phyloP scores from a whole-genome alignment of 2,888 invertebrate species.

The Agonopterix alstromeriana region DNA sequence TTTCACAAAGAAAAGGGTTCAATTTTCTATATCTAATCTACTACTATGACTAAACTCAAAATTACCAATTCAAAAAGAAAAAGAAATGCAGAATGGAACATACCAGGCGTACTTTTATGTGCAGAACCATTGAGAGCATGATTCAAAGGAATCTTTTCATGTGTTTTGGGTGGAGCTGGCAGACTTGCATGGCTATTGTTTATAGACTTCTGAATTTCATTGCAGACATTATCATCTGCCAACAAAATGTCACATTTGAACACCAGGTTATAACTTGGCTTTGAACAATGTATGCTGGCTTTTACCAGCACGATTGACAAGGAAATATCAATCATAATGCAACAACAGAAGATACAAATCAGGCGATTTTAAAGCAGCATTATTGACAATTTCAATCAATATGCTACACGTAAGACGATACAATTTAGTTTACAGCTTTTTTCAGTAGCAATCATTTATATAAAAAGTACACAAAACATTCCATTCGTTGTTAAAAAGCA shows the following conservation, averaged over 20 bases:
- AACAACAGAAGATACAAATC: neutral
- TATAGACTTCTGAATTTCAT: slow-evolving; percentile 62
- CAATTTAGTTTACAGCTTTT: too few species aligned
- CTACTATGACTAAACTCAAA: too few species aligned
- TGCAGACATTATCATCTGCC: slow-evolving; percentile 70
- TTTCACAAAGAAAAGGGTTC: too few species aligned
- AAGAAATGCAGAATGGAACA: slow-evolving; percentile 21
- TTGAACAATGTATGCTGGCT: slow-evolving; percentile 16
- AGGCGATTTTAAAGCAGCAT: too few species aligned
- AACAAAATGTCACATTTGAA: slow-evolving; percentile 35
- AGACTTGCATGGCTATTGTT: slow-evolving; percentile 39
- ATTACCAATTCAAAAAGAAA: too few species aligned
- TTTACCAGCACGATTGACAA: neutral
- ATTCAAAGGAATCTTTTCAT: slow-evolving; percentile 49
- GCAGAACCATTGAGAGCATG: slow-evolving; percentile 60
- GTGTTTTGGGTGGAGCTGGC: slow-evolving; percentile 47
- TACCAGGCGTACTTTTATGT: slow-evolving; percentile 65
- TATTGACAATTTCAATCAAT: neutral
- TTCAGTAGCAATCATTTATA: too few species aligned
- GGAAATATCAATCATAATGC: neutral
- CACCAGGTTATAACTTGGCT: too few species aligned
- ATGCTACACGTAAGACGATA: neutral
- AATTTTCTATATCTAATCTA: too few species aligned
- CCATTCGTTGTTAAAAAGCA: too few species aligned
- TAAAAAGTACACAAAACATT: too few species aligned